These are phyloP conservation scores for Onychomys leucogaster DNA, from an alignment of 2,797 vertebrate species.

Conservation along the genomic window DNA sequence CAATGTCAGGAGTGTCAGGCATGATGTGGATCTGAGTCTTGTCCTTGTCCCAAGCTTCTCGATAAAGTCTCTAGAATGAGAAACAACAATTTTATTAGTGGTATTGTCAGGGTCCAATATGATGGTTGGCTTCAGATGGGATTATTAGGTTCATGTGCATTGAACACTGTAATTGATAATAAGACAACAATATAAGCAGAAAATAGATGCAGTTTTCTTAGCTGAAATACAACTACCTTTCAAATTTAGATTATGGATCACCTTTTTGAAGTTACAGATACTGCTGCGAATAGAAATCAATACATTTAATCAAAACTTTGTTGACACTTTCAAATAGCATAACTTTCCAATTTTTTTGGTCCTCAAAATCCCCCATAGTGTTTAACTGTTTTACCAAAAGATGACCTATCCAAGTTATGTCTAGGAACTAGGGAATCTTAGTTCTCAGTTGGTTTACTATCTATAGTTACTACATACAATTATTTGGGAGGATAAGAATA, in stretches of 20 bases:
- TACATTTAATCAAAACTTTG: slow-evolving; percentile 2
- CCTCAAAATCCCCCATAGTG: neutral
- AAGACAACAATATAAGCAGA: neutral
- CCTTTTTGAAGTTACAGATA: slow-evolving; percentile 21
- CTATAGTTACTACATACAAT: neutral
- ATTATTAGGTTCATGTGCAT: neutral
- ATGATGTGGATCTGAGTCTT: slow-evolving; percentile 90
- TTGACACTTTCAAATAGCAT: neutral
- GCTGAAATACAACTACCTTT: slow-evolving; percentile 3
- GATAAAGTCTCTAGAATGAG: slow-evolving; percentile 86
- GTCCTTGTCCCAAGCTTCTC: slow-evolving; percentile 90
- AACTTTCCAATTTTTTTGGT: neutral
- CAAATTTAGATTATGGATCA: neutral
- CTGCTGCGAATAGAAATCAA: neutral
- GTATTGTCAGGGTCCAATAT: neutral
- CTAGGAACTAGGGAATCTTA: slow-evolving; percentile 1
- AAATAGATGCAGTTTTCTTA: slow-evolving; percentile 38
- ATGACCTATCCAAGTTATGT: neutral
- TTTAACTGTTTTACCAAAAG: slow-evolving; percentile 45
- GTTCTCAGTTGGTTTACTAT: slow-evolving; percentile 21
- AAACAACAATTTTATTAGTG: slow-evolving; percentile 47
- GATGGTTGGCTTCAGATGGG: slow-evolving; percentile 15
- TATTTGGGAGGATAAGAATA: slow-evolving; percentile 20
- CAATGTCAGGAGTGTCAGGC: slow-evolving; percentile 91
- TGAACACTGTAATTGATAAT: neutral